Percentiles rank a stretch among this genome's conserved stretches.
These are phyloP conservation scores for Drosophila prosaltans DNA, from an alignment of 1,140 invertebrate species.

Conservation along the genomic window DNA sequence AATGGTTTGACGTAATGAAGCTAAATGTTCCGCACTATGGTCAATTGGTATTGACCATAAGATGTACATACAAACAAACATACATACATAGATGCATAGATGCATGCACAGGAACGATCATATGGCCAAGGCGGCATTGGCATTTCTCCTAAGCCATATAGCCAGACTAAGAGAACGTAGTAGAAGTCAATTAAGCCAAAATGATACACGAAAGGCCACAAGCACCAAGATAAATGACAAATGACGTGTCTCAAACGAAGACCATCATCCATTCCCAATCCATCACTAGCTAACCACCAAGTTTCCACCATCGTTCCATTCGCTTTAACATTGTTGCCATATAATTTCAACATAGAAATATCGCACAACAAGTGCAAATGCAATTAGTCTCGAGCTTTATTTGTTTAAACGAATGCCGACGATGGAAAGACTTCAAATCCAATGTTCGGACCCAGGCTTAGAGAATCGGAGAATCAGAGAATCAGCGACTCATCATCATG, in stretches of 20 bases:
- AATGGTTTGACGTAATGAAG: slow-evolving; percentile 79
- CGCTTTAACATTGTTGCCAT: slow-evolving; percentile 47
- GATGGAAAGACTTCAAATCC: slow-evolving; percentile 15
- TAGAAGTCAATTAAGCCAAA: slow-evolving; percentile 76
- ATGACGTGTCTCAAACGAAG: slow-evolving; percentile 73
- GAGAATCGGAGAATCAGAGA: slow-evolving; percentile 22
- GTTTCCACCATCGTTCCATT: slow-evolving; percentile 7
- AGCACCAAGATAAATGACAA: slow-evolving; percentile 76
- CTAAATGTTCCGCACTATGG: slow-evolving; percentile 78
- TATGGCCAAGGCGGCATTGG: background rate
- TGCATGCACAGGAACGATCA: background rate
- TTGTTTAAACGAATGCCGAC: slow-evolving; percentile 77
- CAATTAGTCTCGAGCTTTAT: slow-evolving; percentile 77
- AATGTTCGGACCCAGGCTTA: background rate
- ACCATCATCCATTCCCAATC: slow-evolving; percentile 42
- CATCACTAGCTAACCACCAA: slow-evolving; percentile 17
- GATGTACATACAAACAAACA: slow-evolving; percentile 8
- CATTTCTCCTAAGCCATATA: slow-evolving; percentile 3
- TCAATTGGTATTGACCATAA: slow-evolving; percentile 80
- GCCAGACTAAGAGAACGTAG: slow-evolving; percentile 25
- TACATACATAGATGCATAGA: background rate
- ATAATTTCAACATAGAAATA: slow-evolving; percentile 78
- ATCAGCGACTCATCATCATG: slow-evolving; percentile 14
- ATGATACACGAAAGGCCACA: slow-evolving; percentile 63
- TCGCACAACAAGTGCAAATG: slow-evolving; percentile 80